These are phyloP conservation scores for Saccostrea glomerata DNA, from an alignment of 1,140 invertebrate genomes.

Conservation along the genomic window DNA sequence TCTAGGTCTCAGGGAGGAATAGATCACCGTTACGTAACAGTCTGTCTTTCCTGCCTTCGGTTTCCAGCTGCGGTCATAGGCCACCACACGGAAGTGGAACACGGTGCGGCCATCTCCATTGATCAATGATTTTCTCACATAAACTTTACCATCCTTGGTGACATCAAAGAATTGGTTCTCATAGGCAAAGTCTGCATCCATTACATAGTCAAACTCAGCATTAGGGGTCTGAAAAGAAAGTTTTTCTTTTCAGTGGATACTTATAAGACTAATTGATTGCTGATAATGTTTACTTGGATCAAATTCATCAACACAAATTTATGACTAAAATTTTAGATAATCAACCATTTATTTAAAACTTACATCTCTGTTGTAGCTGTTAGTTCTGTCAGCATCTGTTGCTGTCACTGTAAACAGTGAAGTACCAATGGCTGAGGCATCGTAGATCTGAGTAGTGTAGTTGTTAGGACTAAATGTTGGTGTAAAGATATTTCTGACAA, in stretches of 20 bases:
- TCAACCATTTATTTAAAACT: neutral
- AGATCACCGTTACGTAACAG: conserved; percentile 56
- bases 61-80: conserved; percentile 61
- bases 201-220: conserved; percentile 58
- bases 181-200: conserved; percentile 54
- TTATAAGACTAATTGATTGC: too few relatives aligned
- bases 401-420: conserved; percentile 62
- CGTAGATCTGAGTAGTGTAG: conserved; percentile 52
- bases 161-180: conserved; percentile 61
- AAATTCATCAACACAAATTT: neutral
- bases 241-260: too few relatives aligned
- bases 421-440: conserved; percentile 61
- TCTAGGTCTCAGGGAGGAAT: neutral
- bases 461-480: conserved; percentile 50
- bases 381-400: conserved; percentile 58
- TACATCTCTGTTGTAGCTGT: conserved; percentile 55
- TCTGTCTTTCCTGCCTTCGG: conserved; percentile 53
- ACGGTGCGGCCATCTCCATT: conserved; percentile 27
- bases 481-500: conserved; percentile 83
- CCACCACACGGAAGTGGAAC: conserved; percentile 60
- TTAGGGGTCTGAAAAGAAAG: conserved; percentile 55
- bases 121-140: conserved; percentile 51
- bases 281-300: neutral
- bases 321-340: neutral
- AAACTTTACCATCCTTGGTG: conserved; percentile 60